Percentiles rank a stretch among this genome's conserved stretches.
Evolutionary conservation across 2,888 invertebrate genomes (phyloP).

Genomic region (Rugalucina vietnamica): DNA sequence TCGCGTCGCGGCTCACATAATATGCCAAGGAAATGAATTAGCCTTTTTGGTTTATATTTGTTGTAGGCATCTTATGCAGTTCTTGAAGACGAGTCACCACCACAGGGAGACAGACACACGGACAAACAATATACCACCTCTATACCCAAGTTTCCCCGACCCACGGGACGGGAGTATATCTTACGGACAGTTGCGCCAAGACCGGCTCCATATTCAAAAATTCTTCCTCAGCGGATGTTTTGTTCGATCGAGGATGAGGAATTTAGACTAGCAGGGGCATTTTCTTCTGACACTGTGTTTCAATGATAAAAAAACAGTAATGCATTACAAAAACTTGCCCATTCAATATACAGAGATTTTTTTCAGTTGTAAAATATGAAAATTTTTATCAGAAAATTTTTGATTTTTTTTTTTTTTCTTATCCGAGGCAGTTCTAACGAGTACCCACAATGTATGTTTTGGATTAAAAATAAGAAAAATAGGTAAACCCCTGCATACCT

Average conservation of each 20-base stretch:
- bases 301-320: constrained; percentile 65
- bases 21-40: neutral
- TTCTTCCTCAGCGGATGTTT: constrained; percentile 89
- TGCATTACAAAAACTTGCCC: too few species aligned
- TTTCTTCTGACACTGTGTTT: constrained; percentile 91
- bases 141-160: constrained; percentile 85
- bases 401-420: too few species aligned
- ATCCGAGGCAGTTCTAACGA: too few species aligned
- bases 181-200: constrained; percentile 87
- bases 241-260: constrained; percentile 89
- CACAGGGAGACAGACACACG: constrained; percentile 77
- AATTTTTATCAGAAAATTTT: too few species aligned
- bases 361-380: too few species aligned
- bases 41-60: neutral
- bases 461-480: too few species aligned
- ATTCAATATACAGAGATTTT: too few species aligned
- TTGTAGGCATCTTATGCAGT: constrained; percentile 86
- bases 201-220: constrained; percentile 87
- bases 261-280: constrained; percentile 91
- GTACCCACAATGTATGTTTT: too few species aligned
- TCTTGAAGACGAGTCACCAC: constrained; percentile 81
- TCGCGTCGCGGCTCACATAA: too few species aligned
- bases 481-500: too few species aligned
- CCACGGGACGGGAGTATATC: constrained; percentile 88
- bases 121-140: constrained; percentile 57